Conservation (phyloP, 2,888 invertebrate genomes). For the Meganola albula region DNA sequence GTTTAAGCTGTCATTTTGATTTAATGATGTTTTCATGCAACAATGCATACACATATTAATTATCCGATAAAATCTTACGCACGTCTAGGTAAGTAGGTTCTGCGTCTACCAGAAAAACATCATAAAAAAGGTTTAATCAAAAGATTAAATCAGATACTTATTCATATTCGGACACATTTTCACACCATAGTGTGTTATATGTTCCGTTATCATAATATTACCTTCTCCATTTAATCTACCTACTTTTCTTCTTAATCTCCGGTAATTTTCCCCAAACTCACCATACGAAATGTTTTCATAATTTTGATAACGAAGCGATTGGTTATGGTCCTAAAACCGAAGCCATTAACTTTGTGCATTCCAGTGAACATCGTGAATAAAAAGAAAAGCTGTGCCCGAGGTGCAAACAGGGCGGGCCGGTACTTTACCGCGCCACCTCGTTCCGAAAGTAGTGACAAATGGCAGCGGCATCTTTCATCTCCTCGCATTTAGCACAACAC, state of each 20-base stretch:
- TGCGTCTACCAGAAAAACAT: no score
- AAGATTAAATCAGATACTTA: conserved; percentile 30
- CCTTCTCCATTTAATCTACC: conserved; percentile 25
- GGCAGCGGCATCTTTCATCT: conserved; percentile 73
- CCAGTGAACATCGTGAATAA: conserved; percentile 40
- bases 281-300: conserved; percentile 46
- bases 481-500: conserved; percentile 32
- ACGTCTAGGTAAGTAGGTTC: no score
- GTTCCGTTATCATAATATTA: conserved; percentile 23
- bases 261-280: conserved; percentile 27
- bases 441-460: conserved; percentile 74
- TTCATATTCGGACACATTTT: conserved; percentile 24
- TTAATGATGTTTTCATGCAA: no score
- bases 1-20: no score
- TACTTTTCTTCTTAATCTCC: conserved; percentile 22
- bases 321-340: conserved; percentile 57
- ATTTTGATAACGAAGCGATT: conserved; percentile 67
- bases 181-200: conserved; percentile 12
- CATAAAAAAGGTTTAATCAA: conserved; percentile 24
- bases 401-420: conserved; percentile 70
- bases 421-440: conserved; percentile 63
- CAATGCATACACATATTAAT: no score
- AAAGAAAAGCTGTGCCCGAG: conserved; percentile 50
- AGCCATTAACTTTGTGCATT: conserved; percentile 67
- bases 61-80: no score